Conservation (phyloP, 2,797 vertebrate species). For the Protosalanx chinensis region DNA sequence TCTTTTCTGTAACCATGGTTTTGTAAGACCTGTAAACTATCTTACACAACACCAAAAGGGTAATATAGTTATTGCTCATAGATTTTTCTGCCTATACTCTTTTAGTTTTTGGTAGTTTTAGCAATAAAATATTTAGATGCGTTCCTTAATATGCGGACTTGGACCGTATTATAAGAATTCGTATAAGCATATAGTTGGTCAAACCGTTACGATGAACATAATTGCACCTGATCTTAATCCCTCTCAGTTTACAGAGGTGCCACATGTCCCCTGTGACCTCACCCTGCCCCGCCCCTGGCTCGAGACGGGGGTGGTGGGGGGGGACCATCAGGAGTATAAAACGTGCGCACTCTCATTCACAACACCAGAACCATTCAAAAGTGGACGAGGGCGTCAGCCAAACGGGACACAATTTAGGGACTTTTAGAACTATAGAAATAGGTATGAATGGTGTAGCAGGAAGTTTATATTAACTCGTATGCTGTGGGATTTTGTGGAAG, state of each 20-base stretch:
- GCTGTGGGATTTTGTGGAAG: constrained; percentile 19
- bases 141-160: not conserved
- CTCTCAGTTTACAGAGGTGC: constrained; percentile 36
- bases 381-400: constrained; percentile 8
- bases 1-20: no score
- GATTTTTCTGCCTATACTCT: no score
- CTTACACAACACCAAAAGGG: no score
- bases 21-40: no score
- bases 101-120: no score
- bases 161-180: no score
- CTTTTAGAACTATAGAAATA: constrained; percentile 9
- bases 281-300: constrained; percentile 47
- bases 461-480: constrained; percentile 3
- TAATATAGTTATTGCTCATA: not conserved
- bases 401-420: not conserved
- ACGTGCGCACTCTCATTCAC: constrained; percentile 26
- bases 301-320: constrained; percentile 40
- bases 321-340: constrained; percentile 54
- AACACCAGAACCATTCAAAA: constrained; percentile 52
- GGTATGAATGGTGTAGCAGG: constrained; percentile 34
- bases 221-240: constrained; percentile 31
- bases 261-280: constrained; percentile 45
- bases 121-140: not conserved
- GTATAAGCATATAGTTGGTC: not conserved
- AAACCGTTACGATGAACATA: not conserved